These are phyloP conservation scores for Diachrysia chrysitis DNA, from an alignment of 2,888 invertebrate genomes.

Conservation along the genomic window DNA sequence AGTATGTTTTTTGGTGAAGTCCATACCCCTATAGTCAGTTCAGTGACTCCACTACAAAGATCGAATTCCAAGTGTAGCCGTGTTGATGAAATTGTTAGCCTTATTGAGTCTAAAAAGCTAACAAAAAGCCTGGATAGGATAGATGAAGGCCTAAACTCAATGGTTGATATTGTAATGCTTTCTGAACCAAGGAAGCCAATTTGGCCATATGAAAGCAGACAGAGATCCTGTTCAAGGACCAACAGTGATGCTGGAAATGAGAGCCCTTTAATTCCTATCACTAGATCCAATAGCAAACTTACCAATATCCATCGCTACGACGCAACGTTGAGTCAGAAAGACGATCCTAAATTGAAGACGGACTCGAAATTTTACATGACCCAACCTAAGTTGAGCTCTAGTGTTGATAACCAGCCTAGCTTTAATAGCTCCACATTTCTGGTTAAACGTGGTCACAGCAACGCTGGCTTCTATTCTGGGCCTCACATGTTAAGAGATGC, in stretches of 20 bases:
- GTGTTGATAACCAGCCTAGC: slow-evolving; percentile 71
- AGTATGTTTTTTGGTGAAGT: slow-evolving; percentile 89
- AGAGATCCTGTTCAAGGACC: slow-evolving; percentile 80
- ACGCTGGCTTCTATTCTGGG: slow-evolving; percentile 91
- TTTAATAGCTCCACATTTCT: slow-evolving; percentile 89
- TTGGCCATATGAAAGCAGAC: slow-evolving; percentile 83
- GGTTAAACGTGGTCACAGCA: slow-evolving; percentile 90
- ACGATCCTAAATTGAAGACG: slow-evolving; percentile 70
- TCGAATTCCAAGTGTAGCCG: slow-evolving; percentile 80
- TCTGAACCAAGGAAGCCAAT: slow-evolving; percentile 84
- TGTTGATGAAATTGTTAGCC: slow-evolving; percentile 86
- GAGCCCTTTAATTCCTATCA: slow-evolving; percentile 78
- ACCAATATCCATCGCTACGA: slow-evolving; percentile 69
- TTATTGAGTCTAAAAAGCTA: slow-evolving; percentile 90
- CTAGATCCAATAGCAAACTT: slow-evolving; percentile 74
- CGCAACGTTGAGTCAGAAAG: slow-evolving; percentile 71
- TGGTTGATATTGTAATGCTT: slow-evolving; percentile 92
- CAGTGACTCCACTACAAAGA: slow-evolving; percentile 64
- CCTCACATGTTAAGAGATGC: slow-evolving; percentile 84
- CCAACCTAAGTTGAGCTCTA: slow-evolving; percentile 75
- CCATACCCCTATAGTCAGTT: slow-evolving; percentile 75
- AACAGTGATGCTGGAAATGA: slow-evolving; percentile 81
- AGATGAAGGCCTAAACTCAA: slow-evolving; percentile 92
- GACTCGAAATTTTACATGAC: slow-evolving; percentile 78
- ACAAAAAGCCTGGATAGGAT: slow-evolving; percentile 94